phyloP scores from a whole-genome alignment of 2,888 invertebrate genomes.

The Andrena minutula region DNA sequence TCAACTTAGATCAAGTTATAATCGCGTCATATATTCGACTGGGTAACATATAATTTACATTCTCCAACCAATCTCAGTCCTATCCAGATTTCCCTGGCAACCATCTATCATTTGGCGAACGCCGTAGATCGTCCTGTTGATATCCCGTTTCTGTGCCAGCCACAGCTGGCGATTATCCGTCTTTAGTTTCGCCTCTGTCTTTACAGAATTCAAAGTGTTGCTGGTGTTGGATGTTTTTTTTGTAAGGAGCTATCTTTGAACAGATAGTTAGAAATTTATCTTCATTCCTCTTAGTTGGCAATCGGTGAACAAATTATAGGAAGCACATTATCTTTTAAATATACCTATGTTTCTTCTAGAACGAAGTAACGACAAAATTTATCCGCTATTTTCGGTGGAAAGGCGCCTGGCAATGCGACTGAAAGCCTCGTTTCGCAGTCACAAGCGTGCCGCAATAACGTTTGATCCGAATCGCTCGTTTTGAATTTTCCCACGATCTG shows the following conservation, averaged over 20 bases:
- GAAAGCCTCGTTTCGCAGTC: not conserved
- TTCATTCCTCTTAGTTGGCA: too few relatives aligned
- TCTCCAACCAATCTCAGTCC: slow-evolving; percentile 28
- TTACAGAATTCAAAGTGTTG: not conserved
- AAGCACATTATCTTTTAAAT: too few relatives aligned
- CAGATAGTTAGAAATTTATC: too few relatives aligned
- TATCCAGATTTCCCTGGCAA: slow-evolving; percentile 39
- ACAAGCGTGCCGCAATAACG: slow-evolving; percentile 4
- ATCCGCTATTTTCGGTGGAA: not conserved
- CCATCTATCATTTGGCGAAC: slow-evolving; percentile 35
- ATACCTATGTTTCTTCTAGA: too few relatives aligned
- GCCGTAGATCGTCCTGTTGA: slow-evolving; percentile 14
- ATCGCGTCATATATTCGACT: slow-evolving; percentile 68
- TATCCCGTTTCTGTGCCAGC: slow-evolving; percentile 21
- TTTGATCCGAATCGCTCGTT: not conserved
- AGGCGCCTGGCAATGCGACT: not conserved
- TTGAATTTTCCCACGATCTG: slow-evolving; percentile 1
- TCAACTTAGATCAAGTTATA: slow-evolving; percentile 74
- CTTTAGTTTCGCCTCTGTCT: not conserved
- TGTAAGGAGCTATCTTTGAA: not conserved
- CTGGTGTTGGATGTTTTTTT: not conserved
- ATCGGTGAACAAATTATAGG: too few relatives aligned
- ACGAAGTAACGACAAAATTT: not conserved
- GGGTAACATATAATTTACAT: slow-evolving; percentile 62
- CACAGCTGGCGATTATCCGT: slow-evolving; percentile 4